These are phyloP conservation scores for Mizuhopecten yessoensis DNA, from an alignment of 1,140 invertebrate genomes.

Conservation along the genomic window DNA sequence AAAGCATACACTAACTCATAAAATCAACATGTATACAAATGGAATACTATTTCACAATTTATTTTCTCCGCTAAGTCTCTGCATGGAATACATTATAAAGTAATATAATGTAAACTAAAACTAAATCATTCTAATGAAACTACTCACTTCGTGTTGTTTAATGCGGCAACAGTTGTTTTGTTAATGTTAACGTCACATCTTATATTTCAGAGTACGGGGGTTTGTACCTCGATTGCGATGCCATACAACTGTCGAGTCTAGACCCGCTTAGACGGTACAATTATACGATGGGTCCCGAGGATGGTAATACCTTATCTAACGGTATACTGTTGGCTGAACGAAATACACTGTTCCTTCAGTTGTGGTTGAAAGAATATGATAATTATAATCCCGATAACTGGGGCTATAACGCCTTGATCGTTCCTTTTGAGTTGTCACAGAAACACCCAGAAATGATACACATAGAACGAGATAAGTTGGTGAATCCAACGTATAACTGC, in stretches of 20 bases:
- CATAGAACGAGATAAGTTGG: background rate
- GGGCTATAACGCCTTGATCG: background rate
- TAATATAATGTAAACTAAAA: too few relatives aligned
- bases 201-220: background rate
- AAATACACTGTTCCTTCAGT: background rate
- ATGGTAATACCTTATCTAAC: background rate
- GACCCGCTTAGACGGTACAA: background rate
- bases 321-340: background rate
- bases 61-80: too few relatives aligned
- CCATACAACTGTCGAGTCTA: background rate
- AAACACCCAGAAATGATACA: background rate
- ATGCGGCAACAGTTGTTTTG: too few relatives aligned
- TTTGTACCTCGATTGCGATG: background rate
- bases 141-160: too few relatives aligned
- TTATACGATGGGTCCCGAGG: background rate
- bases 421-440: background rate
- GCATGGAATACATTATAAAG: too few relatives aligned
- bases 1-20: too few relatives aligned
- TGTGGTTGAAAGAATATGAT: conserved; percentile 16
- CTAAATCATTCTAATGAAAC: too few relatives aligned
- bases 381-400: background rate
- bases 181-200: background rate
- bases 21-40: too few relatives aligned
- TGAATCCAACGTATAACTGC: background rate
- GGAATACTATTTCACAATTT: too few relatives aligned